Percentiles rank a stretch among this genome's conserved stretches.
phyloP scores from a whole-genome alignment of 1,140 invertebrate genomes.

The Drusus annulatus region DNA sequence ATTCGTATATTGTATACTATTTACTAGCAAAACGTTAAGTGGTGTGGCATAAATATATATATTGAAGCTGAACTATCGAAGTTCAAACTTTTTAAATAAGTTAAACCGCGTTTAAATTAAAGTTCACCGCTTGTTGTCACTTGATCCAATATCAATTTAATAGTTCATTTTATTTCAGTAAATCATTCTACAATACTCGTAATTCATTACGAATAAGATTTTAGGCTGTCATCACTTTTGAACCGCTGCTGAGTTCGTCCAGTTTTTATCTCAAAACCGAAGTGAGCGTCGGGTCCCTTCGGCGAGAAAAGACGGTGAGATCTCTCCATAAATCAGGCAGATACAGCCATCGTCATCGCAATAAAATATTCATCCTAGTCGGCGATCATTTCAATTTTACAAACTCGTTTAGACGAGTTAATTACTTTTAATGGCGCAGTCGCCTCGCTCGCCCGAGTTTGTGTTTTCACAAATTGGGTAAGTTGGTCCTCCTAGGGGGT shows the following conservation, averaged over 20 bases:
- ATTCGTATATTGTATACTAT: no score
- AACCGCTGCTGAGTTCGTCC: background rate
- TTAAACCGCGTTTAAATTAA: no score
- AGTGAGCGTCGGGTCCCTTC: background rate
- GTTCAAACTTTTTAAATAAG: no score
- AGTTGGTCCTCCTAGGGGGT: conserved; percentile 34
- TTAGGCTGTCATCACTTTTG: no score
- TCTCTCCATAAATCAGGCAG: conserved; percentile 40
- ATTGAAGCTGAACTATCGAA: no score
- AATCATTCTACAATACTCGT: no score
- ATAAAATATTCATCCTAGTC: conserved; percentile 48
- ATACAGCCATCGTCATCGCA: conserved; percentile 29
- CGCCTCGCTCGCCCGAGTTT: conserved; percentile 40
- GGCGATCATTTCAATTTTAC: conserved; percentile 49
- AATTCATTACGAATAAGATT: no score
- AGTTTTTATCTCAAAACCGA: background rate
- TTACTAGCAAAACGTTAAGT: no score
- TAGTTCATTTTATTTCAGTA: no score
- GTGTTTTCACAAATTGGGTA: conserved; percentile 53
- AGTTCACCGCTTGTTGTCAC: no score
- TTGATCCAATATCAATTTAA: no score
- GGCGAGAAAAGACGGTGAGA: background rate
- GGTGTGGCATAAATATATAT: no score
- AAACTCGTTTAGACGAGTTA: conserved; percentile 53
- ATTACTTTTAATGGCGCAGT: conserved; percentile 52